phyloP scores from a whole-genome alignment of 2,888 invertebrate species.

The Digitonthophagus gazella region DNA sequence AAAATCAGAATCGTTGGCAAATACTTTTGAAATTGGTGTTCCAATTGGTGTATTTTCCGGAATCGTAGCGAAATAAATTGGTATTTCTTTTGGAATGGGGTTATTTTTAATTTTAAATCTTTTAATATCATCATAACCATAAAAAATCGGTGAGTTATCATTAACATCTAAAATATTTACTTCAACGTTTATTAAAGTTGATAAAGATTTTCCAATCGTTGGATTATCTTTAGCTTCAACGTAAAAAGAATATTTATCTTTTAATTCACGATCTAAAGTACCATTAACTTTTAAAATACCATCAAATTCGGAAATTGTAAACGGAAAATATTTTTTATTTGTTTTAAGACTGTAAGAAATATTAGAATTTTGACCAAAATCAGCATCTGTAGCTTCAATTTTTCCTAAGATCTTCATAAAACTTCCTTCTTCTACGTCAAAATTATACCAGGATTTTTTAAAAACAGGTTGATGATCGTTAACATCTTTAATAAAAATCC shows the following conservation, averaged over 20 bases:
- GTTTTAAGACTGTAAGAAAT: constrained; percentile 75
- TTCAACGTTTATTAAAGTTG: constrained; percentile 74
- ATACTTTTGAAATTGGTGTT: constrained; percentile 70
- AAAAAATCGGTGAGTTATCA: constrained; percentile 79
- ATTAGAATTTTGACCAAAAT: constrained; percentile 77
- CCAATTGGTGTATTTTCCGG: constrained; percentile 75
- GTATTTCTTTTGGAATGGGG: too few species aligned
- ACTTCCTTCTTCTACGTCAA: constrained; percentile 76
- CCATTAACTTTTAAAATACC: constrained; percentile 74
- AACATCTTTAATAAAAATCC: constrained; percentile 73
- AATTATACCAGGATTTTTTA: constrained; percentile 78
- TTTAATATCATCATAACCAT: constrained; percentile 68
- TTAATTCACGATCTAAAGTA: constrained; percentile 72
- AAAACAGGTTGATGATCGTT: constrained; percentile 85
- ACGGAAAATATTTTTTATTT: constrained; percentile 66
- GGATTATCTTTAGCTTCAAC: constrained; percentile 77
- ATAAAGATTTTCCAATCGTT: constrained; percentile 56
- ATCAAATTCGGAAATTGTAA: constrained; percentile 66
- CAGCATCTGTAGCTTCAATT: constrained; percentile 75
- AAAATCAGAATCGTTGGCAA: constrained; percentile 83
- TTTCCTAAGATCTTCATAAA: constrained; percentile 73
- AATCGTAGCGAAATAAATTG: constrained; percentile 73
- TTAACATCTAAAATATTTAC: constrained; percentile 80
- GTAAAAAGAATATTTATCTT: constrained; percentile 67
- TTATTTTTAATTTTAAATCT: constrained; percentile 52